Conservation (phyloP, 2,888 invertebrate genomes). For the Chirona hameri region DNA sequence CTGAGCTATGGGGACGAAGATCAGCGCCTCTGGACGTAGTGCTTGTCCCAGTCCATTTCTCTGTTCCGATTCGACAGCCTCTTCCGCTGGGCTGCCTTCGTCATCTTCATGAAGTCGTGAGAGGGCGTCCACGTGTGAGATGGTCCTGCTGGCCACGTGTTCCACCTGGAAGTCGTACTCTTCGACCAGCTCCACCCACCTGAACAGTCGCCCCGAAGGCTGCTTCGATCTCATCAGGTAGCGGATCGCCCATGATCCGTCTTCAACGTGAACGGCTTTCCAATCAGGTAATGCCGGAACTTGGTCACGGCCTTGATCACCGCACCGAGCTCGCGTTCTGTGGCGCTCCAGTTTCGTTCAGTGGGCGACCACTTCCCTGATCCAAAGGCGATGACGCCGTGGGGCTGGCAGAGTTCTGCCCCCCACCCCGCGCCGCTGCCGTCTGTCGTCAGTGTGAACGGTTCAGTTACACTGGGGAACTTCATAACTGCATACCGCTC, state of each 20-base stretch:
- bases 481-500: not conserved
- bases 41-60: no score
- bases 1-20: not conserved
- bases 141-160: not conserved
- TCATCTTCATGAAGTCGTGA: not conserved
- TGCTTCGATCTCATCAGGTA: not conserved
- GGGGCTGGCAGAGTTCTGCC: not conserved
- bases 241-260: not conserved
- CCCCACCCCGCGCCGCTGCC: not conserved
- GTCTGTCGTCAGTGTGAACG: not conserved
- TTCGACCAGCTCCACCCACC: not conserved
- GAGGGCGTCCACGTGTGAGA: not conserved
- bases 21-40: not conserved
- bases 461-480: not conserved
- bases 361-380: not conserved
- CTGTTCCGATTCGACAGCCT: no score
- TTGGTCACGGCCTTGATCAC: not conserved
- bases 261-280: not conserved
- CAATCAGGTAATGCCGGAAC: not conserved
- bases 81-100: not conserved
- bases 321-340: not conserved
- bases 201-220: not conserved
- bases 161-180: not conserved
- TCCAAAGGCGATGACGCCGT: not conserved
- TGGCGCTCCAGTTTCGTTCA: not conserved